Evolutionary conservation across 2,797 vertebrate species (phyloP), one percentile per base, ranked within the genome.

Genomic region (Apogon talboti): DNA sequence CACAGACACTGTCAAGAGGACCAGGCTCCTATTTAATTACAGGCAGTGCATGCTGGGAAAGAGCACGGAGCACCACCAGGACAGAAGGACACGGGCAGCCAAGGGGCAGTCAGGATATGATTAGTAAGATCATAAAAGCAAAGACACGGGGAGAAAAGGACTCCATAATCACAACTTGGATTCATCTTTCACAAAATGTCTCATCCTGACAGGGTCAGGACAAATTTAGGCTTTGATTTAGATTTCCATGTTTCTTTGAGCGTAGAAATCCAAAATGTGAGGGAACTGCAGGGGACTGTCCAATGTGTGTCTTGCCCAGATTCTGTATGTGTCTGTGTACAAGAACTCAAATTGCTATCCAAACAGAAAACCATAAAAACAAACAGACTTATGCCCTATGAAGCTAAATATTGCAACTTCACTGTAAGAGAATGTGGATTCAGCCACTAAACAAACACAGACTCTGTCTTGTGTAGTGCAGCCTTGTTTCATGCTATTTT

Each of bases 111-210:
- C 74, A 52, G 87, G 85, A 90, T 91, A 83, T 89, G 89, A 92
- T 92, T 92, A 92, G 87, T 81, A 85, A 78, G 84, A 88, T 91
- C 88, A 91, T 90, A 91, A 92, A 92, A 90, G 85, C 87, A 91
- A 91, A 91, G 89, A 88, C 84, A 86, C 21, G 4, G 57, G 57
- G 71, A 87, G 71, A 88, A 82, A 89, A 90, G 60, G 81, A 82
- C 82, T 84, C 70, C 66, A 80, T 87, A 85, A 91, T 91, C 88
- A 90, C 78, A 89, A 87, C 69, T 79, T 74, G 74, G 76, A 89
- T 83, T 89, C 76, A 79, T 84, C 71, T 76, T 74, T 87, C 74
- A 78, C 53, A 76, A 82, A 87, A 87, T 66, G 79, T 74, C 66
- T 88, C 81, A 81, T 84, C 70, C 67, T 79, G 75, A 89, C 83